Percentiles rank a stretch among this genome's conserved stretches.
Conservation (phyloP, 1,140 invertebrate species). For the Macrocentrus cingulum region DNA sequence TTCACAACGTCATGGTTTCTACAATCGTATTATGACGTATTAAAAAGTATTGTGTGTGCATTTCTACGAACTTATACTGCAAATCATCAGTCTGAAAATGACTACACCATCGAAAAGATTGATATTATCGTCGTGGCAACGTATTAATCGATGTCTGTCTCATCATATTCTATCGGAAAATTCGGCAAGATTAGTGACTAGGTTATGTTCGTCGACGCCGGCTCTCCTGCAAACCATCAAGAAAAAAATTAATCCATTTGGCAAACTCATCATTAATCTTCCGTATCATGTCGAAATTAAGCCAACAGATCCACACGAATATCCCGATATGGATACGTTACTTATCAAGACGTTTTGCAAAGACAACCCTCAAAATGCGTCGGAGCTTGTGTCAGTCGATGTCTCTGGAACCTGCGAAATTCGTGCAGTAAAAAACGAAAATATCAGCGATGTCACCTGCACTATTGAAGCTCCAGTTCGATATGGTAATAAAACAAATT, state of each 20-base stretch:
- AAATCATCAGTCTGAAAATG: background rate
- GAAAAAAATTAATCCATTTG: conserved; percentile 29
- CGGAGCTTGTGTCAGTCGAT: conserved; percentile 23
- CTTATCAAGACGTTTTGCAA: conserved; percentile 22
- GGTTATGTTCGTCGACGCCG: conserved; percentile 12
- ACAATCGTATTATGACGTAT: too few relatives aligned
- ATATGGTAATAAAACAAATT: conserved; percentile 25
- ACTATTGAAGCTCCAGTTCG: conserved; percentile 26
- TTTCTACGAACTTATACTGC: too few relatives aligned
- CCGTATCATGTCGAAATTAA: conserved; percentile 28
- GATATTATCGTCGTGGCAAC: background rate
- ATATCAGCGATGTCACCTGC: conserved; percentile 10
- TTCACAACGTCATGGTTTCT: too few relatives aligned
- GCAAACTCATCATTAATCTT: conserved; percentile 28
- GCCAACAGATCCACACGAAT: conserved; percentile 27
- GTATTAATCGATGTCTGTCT: background rate
- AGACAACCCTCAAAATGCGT: background rate
- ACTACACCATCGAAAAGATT: background rate
- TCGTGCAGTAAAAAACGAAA: background rate
- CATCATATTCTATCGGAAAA: background rate
- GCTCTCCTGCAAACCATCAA: conserved; percentile 14
- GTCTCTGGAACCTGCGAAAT: conserved; percentile 19
- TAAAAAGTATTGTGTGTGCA: too few relatives aligned
- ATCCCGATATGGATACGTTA: conserved; percentile 30
- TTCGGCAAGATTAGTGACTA: background rate